Base-by-base conservation (phyloP, 1,140 invertebrate species). In the Zaprionus kolodkinae region DNA sequence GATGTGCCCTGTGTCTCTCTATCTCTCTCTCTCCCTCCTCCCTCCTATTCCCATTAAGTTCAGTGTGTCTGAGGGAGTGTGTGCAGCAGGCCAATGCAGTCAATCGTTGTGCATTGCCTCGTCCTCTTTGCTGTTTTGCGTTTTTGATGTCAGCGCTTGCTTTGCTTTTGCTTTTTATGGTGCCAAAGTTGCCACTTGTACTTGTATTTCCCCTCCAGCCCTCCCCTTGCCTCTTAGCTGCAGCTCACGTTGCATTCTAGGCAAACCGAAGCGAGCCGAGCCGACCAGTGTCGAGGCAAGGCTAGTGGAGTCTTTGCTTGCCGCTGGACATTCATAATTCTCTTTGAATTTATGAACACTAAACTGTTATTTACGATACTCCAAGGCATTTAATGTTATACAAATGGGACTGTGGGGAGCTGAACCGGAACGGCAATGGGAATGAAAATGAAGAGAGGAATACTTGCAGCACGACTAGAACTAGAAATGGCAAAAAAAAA, bases 291-390 rank as follows among this genome's bases (percentile, higher is more conserved):
- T 30, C 27, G 27, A 30, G 27, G 38, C 38, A 40, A 45, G 40
- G 40, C 40, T 3, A 45, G 40, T 45, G 40, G 40, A 45, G 40
- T 45, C 40, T 45, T 52, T 35, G 57, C 54, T 40, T 40, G 69
- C 69, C 62, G 36, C 74, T 79, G 77, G 77, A 79, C 81, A 84
- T 81, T 81, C 81, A 84, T 84, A 84, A 84, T 81, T 81, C 81
- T 84, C 79, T 84, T 73, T 81, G 79, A 84, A 84, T 84, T 84
- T 84, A 84, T 84, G 81, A 76, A 84, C 78, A 84, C 81, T 84
- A 81, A 81, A 81, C 78, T 81, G 79, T 84, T 84, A 84, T 84
- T 84, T 84, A 84, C 81, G 81, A 84, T 84, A 81, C 81, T 81
- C 79, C 76, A 79, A 78, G 76, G 81, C 79, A 84, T 84, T 84